Percentiles rank a stretch among this genome's conserved stretches.
Conservation (phyloP, 2,888 invertebrate genomes). For the Drosophila ustulata region DNA sequence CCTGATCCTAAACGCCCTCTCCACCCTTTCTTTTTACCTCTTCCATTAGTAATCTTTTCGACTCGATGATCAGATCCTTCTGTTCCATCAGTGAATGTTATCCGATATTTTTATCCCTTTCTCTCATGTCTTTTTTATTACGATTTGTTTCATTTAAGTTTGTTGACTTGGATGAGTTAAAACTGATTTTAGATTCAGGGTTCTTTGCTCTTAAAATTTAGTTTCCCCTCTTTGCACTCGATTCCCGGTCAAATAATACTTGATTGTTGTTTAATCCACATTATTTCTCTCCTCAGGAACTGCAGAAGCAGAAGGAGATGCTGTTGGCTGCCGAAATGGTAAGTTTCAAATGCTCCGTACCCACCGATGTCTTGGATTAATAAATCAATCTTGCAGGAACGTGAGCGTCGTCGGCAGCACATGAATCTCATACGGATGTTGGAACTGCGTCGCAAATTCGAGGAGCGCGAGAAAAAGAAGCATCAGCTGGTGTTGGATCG, state of each 20-base stretch:
- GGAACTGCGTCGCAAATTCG: conserved; percentile 94
- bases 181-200: too few relatives aligned
- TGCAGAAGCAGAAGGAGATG: conserved; percentile 94
- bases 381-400: conserved; percentile 87
- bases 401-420: conserved; percentile 95
- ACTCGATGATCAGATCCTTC: too few relatives aligned
- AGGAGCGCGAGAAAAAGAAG: conserved; percentile 91
- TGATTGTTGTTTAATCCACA: neutral
- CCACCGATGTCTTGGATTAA: neutral
- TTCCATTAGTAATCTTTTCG: neutral
- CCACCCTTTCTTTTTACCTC: neutral
- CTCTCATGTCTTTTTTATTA: too few relatives aligned
- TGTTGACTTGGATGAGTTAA: too few relatives aligned
- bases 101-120: too few relatives aligned
- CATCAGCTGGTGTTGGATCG: conserved; percentile 91
- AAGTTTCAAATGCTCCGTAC: conserved; percentile 83
- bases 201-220: neutral
- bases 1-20: neutral
- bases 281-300: conserved; percentile 88
- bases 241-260: neutral
- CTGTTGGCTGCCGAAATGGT: conserved; percentile 94
- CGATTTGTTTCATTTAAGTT: too few relatives aligned
- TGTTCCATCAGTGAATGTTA: too few relatives aligned
- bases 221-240: neutral
- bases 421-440: conserved; percentile 94